Conservation (phyloP, 2,797 vertebrate genomes). For the Atherinosoma microstoma region DNA sequence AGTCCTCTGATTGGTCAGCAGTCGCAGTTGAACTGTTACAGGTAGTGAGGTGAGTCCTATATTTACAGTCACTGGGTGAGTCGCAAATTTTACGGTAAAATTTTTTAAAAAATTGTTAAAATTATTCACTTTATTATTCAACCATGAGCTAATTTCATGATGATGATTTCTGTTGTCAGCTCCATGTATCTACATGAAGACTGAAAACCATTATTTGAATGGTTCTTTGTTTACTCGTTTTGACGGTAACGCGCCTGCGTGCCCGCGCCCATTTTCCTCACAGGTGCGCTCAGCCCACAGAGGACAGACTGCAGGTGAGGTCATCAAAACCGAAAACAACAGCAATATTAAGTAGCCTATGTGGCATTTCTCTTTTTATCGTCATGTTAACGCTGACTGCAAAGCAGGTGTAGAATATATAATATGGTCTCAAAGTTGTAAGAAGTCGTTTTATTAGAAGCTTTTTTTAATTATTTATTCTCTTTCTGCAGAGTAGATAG, state of each 20-base stretch:
- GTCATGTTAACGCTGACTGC: neutral
- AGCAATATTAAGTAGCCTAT: no score
- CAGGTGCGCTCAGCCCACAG: neutral
- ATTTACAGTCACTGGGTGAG: no score
- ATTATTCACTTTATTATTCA: neutral
- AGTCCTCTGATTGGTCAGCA: slow-evolving; percentile 10
- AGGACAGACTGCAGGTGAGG: slow-evolving; percentile 29
- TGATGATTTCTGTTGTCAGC: no score
- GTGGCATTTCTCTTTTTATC: neutral
- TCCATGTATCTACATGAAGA: neutral
- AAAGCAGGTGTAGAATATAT: neutral
- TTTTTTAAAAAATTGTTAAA: no score
- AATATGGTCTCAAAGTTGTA: neutral
- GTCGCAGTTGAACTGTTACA: neutral
- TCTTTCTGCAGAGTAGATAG: no score
- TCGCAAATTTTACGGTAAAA: neutral
- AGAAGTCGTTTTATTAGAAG: neutral
- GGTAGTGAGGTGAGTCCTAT: neutral
- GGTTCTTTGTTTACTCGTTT: neutral
- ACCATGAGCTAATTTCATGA: no score
- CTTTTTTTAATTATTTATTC: neutral
- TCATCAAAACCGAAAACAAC: slow-evolving; percentile 3
- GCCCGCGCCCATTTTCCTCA: slow-evolving; percentile 18
- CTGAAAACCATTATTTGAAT: neutral
- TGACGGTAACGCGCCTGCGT: slow-evolving; percentile 44